These are phyloP conservation scores for Scaptomyza flava DNA, from an alignment of 2,888 invertebrate species.

Conservation along the genomic window DNA sequence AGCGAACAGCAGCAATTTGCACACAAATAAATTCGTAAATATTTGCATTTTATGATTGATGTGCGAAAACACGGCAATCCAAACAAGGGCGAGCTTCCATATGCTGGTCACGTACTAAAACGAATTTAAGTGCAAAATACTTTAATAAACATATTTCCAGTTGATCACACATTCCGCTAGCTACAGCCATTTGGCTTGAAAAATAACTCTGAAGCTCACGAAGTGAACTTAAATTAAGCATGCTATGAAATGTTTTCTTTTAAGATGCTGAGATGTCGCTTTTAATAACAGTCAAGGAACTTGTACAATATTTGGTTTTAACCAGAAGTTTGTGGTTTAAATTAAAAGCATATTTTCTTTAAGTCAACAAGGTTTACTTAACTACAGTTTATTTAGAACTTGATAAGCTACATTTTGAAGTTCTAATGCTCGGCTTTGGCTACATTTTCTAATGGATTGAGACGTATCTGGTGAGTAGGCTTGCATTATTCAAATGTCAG, in stretches of 20 bases:
- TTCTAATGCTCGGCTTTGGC: slow-evolving; percentile 7
- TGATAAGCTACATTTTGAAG: slow-evolving; percentile 6
- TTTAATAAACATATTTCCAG: slow-evolving; percentile 18
- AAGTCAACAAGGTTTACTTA: too few relatives aligned
- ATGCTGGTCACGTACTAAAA: slow-evolving; percentile 57
- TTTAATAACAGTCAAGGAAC: too few relatives aligned
- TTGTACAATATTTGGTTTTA: not conserved
- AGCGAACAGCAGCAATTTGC: slow-evolving; percentile 55
- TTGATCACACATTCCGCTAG: not conserved
- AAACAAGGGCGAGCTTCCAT: slow-evolving; percentile 40
- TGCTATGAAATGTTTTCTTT: not conserved
- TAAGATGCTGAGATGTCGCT: too few relatives aligned
- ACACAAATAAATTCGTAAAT: slow-evolving; percentile 74
- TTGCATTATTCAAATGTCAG: slow-evolving; percentile 68
- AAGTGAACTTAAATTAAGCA: not conserved
- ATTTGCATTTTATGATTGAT: slow-evolving; percentile 82
- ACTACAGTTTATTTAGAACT: not conserved
- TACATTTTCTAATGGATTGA: slow-evolving; percentile 46
- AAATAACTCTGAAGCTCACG: not conserved
- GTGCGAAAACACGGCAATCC: slow-evolving; percentile 50
- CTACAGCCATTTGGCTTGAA: not conserved
- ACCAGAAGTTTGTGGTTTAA: not conserved
- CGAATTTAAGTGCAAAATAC: slow-evolving; percentile 23
- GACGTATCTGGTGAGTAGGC: slow-evolving; percentile 62
- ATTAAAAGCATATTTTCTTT: not conserved